These are phyloP conservation scores for Aphidoletes aphidimyza DNA, from an alignment of 2,888 invertebrate species.

Conservation along the genomic window DNA sequence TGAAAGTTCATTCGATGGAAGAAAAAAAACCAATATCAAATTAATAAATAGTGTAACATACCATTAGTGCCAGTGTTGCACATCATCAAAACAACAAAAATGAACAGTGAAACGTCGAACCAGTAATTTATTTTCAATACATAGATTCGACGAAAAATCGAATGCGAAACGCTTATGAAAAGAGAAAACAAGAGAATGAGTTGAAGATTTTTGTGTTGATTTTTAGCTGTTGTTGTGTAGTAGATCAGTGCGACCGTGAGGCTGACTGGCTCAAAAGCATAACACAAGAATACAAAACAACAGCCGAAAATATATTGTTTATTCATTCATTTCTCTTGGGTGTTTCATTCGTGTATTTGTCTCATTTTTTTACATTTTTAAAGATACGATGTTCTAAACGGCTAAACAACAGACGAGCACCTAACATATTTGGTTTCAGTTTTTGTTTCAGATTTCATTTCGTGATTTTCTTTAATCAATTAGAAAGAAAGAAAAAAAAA, in stretches of 20 bases:
- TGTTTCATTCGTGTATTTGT: background rate
- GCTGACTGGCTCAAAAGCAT: too few relatives aligned
- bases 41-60: slow-evolving; percentile 13
- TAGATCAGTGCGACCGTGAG: background rate
- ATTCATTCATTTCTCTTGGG: slow-evolving; percentile 27
- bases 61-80: slow-evolving; percentile 16
- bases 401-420: background rate
- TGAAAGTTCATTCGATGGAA: background rate
- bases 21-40: slow-evolving; percentile 4
- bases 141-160: background rate
- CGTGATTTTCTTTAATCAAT: background rate
- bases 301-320: background rate
- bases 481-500: slow-evolving; percentile 13
- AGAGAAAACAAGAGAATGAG: background rate
- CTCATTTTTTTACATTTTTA: too few relatives aligned
- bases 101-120: slow-evolving; percentile 34
- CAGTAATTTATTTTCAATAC: slow-evolving; percentile 47
- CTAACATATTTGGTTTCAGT: background rate
- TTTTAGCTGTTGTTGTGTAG: background rate
- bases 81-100: slow-evolving; percentile 37
- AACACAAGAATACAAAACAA: background rate
- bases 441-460: slow-evolving; percentile 25
- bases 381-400: slow-evolving; percentile 3
- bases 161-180: too few relatives aligned
- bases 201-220: slow-evolving; percentile 31